phyloP scores from a whole-genome alignment of 2,113 vertebrate species.

The Jacana jacana region DNA sequence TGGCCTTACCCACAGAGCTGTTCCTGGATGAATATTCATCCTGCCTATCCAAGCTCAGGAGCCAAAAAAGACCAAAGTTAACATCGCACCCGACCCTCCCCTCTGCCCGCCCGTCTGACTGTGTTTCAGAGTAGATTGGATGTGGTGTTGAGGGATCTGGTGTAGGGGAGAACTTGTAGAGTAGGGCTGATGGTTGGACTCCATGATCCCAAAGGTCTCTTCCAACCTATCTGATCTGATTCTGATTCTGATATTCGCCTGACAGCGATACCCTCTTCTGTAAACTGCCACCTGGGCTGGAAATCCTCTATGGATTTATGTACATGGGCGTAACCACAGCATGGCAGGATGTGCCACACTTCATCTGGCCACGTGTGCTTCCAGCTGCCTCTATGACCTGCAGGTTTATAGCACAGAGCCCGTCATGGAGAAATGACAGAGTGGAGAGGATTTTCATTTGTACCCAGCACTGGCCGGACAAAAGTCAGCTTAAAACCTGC shows the following conservation, averaged over 20 bases:
- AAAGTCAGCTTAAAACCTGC: not conserved
- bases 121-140: no score
- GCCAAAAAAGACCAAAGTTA: not conserved
- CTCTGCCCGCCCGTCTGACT: not conserved
- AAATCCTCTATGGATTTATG: not conserved
- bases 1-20: not conserved
- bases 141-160: no score
- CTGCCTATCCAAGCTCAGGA: fast-evolving
- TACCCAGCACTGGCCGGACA: not conserved
- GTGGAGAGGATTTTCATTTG: not conserved
- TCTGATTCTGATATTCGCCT: fast-evolving
- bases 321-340: fast-evolving
- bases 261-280: no score
- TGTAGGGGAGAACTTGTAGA: no score
- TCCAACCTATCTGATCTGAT: no score
- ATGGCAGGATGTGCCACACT: fast-evolving
- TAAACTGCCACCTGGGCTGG: not conserved
- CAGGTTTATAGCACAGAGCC: no score
- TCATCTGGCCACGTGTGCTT: not conserved
- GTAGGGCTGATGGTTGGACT: no score
- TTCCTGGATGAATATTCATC: not conserved
- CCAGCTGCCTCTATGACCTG: not conserved
- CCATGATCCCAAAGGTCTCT: no score
- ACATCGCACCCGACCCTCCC: fast-evolving
- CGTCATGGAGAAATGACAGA: not conserved